phyloP scores from a whole-genome alignment of 2,113 vertebrate species.

The Acanthisitta chloris region DNA sequence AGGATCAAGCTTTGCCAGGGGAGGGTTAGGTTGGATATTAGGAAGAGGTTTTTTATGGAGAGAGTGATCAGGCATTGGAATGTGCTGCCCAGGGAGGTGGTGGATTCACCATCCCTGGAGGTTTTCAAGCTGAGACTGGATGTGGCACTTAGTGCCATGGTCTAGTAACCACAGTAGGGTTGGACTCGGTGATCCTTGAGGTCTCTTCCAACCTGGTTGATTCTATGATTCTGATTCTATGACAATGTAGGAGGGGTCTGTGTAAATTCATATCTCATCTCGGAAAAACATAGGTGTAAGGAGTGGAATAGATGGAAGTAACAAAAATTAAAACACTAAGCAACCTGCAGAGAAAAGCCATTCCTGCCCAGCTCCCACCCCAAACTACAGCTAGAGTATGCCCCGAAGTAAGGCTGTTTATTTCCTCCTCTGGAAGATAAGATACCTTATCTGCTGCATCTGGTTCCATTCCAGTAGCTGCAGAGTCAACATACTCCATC shows the following conservation, averaged over 20 bases:
- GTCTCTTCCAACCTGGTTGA: too few relatives aligned
- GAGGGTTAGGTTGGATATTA: too few relatives aligned
- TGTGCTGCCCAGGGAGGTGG: too few relatives aligned
- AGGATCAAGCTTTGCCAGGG: too few relatives aligned
- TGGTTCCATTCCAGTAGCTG: background rate
- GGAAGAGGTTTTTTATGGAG: too few relatives aligned
- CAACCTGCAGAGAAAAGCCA: background rate
- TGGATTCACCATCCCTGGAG: too few relatives aligned
- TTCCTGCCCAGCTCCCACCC: background rate
- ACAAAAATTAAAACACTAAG: background rate
- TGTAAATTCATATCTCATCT: background rate
- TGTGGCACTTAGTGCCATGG: too few relatives aligned
- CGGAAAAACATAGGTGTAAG: background rate
- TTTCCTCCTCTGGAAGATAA: background rate
- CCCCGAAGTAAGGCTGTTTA: background rate
- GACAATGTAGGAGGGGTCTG: background rate
- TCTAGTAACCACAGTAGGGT: too few relatives aligned
- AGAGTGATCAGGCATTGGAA: too few relatives aligned
- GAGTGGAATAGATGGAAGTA: background rate
- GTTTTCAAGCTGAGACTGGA: too few relatives aligned
- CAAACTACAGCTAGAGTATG: background rate
- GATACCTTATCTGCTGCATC: background rate
- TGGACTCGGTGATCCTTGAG: too few relatives aligned
- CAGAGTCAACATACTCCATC: background rate
- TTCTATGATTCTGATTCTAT: too few relatives aligned